phyloP scores from a whole-genome alignment of 2,797 vertebrate species.

The Dicrostonyx torquatus region DNA sequence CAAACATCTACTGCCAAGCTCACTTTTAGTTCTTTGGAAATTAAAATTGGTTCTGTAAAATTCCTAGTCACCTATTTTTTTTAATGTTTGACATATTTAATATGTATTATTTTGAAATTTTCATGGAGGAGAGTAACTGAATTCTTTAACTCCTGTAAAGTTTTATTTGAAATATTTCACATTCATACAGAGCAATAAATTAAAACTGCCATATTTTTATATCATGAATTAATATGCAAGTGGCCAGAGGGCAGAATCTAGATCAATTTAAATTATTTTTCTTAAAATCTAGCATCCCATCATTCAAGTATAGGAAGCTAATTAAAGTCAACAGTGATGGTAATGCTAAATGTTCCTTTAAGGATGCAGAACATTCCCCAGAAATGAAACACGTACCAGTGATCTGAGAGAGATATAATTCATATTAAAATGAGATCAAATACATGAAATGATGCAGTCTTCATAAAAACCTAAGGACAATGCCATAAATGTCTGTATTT shows the following conservation, averaged over 20 bases:
- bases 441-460: background rate
- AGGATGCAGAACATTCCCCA: background rate
- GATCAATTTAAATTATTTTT: slow-evolving; percentile 58
- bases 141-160: slow-evolving; percentile 1
- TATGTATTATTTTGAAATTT: background rate
- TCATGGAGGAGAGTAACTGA: background rate
- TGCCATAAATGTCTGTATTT: background rate
- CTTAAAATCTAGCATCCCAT: slow-evolving; percentile 19
- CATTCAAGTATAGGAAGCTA: slow-evolving; percentile 53
- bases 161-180: slow-evolving; percentile 25
- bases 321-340: slow-evolving; percentile 54
- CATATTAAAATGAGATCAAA: slow-evolving; percentile 21
- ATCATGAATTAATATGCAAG: slow-evolving; percentile 55
- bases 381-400: background rate
- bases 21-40: background rate
- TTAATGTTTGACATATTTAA: slow-evolving; percentile 7
- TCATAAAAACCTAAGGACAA: background rate
- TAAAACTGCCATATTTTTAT: slow-evolving; percentile 52
- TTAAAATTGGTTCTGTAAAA: background rate
- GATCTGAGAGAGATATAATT: background rate
- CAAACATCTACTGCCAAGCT: background rate
- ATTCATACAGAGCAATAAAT: slow-evolving; percentile 17
- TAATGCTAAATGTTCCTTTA: slow-evolving; percentile 32
- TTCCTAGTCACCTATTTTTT: background rate
- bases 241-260: slow-evolving; percentile 49